A percentile compares a stretch with the other conserved stretches of the same genome.
phyloP scores from a whole-genome alignment of 2,888 invertebrate genomes.

The Trachelus iudaicus region DNA sequence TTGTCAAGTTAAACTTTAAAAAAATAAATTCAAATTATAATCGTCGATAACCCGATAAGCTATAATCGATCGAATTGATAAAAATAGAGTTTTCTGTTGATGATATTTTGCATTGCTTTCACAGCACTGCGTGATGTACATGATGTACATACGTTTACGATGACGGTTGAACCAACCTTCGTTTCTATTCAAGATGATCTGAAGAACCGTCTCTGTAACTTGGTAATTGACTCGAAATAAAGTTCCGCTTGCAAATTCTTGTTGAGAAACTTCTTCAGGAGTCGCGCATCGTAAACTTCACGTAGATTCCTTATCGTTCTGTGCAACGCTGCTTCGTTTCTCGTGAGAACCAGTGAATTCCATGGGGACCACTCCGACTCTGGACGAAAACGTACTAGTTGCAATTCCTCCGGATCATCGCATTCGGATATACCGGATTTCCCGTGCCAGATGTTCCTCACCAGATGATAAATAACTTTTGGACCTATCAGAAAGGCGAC shows the following conservation, averaged over 20 bases:
- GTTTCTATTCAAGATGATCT: background rate
- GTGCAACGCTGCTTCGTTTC: conserved; percentile 83
- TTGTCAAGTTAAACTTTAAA: no score
- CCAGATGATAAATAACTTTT: conserved; percentile 83
- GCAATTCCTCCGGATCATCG: conserved; percentile 77
- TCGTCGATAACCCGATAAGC: no score
- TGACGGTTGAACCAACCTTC: background rate
- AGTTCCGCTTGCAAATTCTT: conserved; percentile 78
- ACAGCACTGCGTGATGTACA: no score
- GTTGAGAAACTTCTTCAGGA: conserved; percentile 73
- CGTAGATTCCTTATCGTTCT: conserved; percentile 73
- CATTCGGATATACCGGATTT: conserved; percentile 88
- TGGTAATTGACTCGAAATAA: conserved; percentile 68
- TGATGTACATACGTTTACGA: no score
- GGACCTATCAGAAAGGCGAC: conserved; percentile 84
- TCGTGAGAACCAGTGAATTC: conserved; percentile 90
- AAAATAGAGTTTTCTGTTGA: no score
- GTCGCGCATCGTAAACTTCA: conserved; percentile 76
- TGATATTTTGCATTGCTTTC: no score
- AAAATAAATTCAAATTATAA: no score
- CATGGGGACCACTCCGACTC: conserved; percentile 91
- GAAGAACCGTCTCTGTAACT: background rate
- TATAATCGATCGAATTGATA: no score
- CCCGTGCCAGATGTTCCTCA: conserved; percentile 89
- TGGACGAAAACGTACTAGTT: conserved; percentile 82